A percentile compares a stretch with the other conserved stretches of the same genome.
Evolutionary conservation across 2,888 invertebrate genomes (phyloP).

Genomic region (Meiosimyza decipiens): DNA sequence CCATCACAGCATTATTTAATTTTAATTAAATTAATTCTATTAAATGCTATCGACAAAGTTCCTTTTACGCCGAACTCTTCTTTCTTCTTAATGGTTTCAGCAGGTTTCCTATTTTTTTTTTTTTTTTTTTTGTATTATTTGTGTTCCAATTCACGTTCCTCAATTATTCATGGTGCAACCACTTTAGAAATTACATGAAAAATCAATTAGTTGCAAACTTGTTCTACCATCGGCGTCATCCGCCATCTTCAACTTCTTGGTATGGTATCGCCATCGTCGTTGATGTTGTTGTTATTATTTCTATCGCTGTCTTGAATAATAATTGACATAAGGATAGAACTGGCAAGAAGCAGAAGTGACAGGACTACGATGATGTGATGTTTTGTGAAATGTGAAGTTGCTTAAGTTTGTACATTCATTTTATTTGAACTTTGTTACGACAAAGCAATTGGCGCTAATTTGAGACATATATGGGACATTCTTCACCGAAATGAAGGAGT

Average conservation of each 20-base stretch:
- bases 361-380: not conserved
- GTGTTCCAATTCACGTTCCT: conserved; percentile 25
- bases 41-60: too few species aligned
- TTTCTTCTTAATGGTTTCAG: too few species aligned
- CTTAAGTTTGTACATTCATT: not conserved
- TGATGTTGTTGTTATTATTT: conserved; percentile 13
- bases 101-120: not conserved
- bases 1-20: too few species aligned
- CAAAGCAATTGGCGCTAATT: too few species aligned
- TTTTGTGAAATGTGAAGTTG: conserved; percentile 9
- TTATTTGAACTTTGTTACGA: not conserved
- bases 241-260: conserved; percentile 3
- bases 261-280: not conserved
- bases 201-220: conserved; percentile 38
- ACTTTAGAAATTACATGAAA: conserved; percentile 39
- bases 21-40: too few species aligned
- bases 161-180: conserved; percentile 36
- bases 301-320: conserved; percentile 31
- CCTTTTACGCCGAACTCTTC: too few species aligned
- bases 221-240: not conserved
- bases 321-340: conserved; percentile 11
- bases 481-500: too few species aligned
- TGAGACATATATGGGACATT: too few species aligned
- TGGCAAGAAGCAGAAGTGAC: not conserved
- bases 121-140: conserved; percentile 5